Base-by-base conservation (phyloP, 2,797 vertebrate species). In the Acomys russatus region DNA sequence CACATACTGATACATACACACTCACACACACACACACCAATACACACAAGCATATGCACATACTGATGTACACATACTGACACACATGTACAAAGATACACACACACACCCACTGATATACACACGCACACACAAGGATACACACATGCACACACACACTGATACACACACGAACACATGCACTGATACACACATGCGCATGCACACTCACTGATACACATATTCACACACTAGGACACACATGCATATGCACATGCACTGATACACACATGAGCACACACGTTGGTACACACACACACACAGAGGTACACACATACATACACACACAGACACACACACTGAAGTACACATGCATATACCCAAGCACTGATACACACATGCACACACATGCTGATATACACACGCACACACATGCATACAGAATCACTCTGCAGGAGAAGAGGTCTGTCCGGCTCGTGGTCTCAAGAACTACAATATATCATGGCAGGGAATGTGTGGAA, bases 231-330 rank as follows among this genome's bases (percentile, higher is more conserved):
- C 8, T 49, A 23, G 15, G 9, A 78, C 9, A 22, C 30, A 79
- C 4, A n/a, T 10, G 14, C 20, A 82, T 0, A 1, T 2, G 25
- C 1, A 20, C 70, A 35, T 8, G 9, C 9, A 79, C 9, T n/a
- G 51, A 35, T 56, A 59, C 33, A 80, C 10, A 23, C 10, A 23
- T n/a, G 9, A 6, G 11, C 77, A 54, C 3, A 20, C 28, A 54
- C 76, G 54, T 14, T 33, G 49, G 30, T 51, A 4, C 18, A 4
- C 11, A 17, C 12, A 71, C 1, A 35, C n/a, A n/a, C 8, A 35
- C 73, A 49, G 1, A 22, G n/a, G 0, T 23, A 49, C 9, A 74
- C 35, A 10, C 71, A 38, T 71, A 8, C 35, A 73, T 14, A 59
- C 9, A 44, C 25, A 74, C 10, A 74, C 11, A 3, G 1, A 22